Base-by-base conservation (phyloP, 2,113 vertebrate genomes). In the Carassius gibelio region DNA sequence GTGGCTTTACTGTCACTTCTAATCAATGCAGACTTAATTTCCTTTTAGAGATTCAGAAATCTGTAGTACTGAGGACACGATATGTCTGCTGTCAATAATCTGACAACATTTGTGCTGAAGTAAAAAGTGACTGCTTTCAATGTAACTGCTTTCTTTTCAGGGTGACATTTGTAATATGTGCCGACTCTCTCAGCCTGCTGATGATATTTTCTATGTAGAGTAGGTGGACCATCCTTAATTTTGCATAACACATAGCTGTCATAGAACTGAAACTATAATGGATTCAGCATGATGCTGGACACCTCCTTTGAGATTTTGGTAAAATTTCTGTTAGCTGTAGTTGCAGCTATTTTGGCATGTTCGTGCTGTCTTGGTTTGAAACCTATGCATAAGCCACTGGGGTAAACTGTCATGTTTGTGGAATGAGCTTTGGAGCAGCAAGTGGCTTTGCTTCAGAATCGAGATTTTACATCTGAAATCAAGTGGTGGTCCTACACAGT, bases 211-310 rank as follows among this genome's bases (percentile, higher is more conserved):
- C 74, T 52, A 36, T 59, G 21, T 62, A 64, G 34, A 68, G 48
- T 79, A 84, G 52, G 81, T 71, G 77, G 75, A 80, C 81, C 42
- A 14, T 80, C 75, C 68, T 83, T 85, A 88, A 83, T 34, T 75
- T 55, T 75, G 64, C 48, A 79, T 30, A 81, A 76, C 66, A 19
- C 61, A 42, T 19, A 57, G 42, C 45, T 83, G 34, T 75, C 82
- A 61, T 61, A 48, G 57, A 36, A 21, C 68, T 55, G 23, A n/a
- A n/a, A 26, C 13, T 75, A 59, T 36, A 75, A 72, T 68, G 52
- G 48, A 66, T 85, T 80, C 75, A 88, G 75, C 23, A 61, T 36
- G 64, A n/a, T 0, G 6, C 11, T 45, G 21, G 11, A 62, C 9
- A 23, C 15, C 15, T 76, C 74, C 74, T 55, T 34, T 76, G 48